Evolutionary conservation across 2,113 vertebrate species (phyloP), one percentile per base, ranked within the genome.

Genomic region (Oreochromis niloticus): DNA sequence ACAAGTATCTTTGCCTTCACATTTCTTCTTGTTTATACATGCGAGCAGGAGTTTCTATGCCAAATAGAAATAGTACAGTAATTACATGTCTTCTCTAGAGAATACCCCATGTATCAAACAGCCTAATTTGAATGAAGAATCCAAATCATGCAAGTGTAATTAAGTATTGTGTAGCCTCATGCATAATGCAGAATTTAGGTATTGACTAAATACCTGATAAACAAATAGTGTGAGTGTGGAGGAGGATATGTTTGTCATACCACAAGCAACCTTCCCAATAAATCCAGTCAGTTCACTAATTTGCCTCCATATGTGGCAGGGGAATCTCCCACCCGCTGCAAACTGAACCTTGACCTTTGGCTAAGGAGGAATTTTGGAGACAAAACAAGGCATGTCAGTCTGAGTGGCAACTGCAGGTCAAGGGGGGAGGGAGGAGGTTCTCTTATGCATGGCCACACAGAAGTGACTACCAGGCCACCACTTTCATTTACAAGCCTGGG

Each of bases 381-480:
- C 88, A 92, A 93, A 94, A 91, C 87, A 78, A 92, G 78, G 50
- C 14, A 82, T 88, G 92, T 94, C 92, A 89, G 57, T 56, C 16
- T 95, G 95, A 95, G 89, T 94, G 95, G 90, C 94, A 94, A 93
- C 94, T 88, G 85, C 88, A 66, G 92, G 94, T 92, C 92, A 92
- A 57, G 24, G 71, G 84, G 81, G 88, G 82, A 27, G 84, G 81
- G 89, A 19, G 9, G 57, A 88, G 73, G 75, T 86, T 85, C 93
- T 93, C 91, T 88, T 91, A 95, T 73, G 93, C 94, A 89, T 92
- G 93, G 88, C 92, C 87, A 91, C 94, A 89, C 94, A 93, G 90
- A 91, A 90, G 88, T 43, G 89, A 84, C 87, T 55, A 84, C 48
- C 46, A 7, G 46, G 73, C 43, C 22, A 39, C 80, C 85, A 61